phyloP scores from a whole-genome alignment of 2,797 vertebrate species.

The Spinus pinus region DNA sequence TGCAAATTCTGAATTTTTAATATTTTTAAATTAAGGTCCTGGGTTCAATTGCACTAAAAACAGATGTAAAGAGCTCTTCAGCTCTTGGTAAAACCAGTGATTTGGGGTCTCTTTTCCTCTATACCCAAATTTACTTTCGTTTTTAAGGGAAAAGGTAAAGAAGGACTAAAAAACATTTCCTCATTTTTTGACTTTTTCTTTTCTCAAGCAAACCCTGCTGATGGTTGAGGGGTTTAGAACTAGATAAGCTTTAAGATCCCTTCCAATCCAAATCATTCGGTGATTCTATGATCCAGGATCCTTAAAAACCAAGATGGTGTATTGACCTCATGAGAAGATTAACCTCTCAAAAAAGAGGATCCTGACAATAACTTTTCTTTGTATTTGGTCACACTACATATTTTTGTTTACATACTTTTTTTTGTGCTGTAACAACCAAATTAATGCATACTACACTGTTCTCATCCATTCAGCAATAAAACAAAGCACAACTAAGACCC shows the following conservation, averaged over 20 bases:
- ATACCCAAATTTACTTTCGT: not conserved
- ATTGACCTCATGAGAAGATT: not conserved
- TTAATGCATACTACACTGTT: not conserved
- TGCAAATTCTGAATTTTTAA: not conserved
- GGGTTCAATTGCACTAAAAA: not conserved
- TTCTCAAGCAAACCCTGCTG: not conserved
- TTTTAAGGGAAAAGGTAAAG: not conserved
- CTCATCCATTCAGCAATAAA: not conserved
- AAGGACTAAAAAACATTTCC: not conserved
- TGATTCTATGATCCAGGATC: not conserved
- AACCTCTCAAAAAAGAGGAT: not conserved
- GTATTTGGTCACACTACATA: not conserved
- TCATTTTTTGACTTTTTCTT: not conserved
- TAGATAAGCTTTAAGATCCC: not conserved
- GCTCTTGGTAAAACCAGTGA: not conserved
- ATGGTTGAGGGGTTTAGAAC: not conserved
- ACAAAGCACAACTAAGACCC: not conserved
- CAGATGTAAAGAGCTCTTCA: not conserved
- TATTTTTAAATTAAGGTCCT: not conserved
- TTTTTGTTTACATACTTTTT: not conserved
- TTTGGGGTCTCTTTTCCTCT: not conserved
- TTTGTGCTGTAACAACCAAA: not conserved
- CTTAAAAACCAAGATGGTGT: not conserved
- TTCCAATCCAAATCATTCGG: not conserved
- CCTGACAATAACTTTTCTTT: not conserved